Conservation (phyloP, 1,140 invertebrate genomes). For the Lepidotrigona ventralis region DNA sequence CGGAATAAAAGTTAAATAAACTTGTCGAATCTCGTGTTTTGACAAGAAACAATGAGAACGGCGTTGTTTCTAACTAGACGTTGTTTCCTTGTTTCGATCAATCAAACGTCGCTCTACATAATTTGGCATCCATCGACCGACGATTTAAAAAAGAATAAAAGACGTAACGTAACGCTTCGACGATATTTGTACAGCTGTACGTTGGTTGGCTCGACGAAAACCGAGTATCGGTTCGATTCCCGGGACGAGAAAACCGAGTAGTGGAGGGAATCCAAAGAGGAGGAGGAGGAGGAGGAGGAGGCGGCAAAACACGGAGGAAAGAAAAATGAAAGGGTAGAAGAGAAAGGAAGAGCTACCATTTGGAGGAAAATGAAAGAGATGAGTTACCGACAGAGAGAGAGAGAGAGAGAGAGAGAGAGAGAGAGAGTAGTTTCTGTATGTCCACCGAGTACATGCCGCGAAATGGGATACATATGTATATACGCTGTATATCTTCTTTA, state of each 20-base stretch:
- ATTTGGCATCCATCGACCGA: neutral
- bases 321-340: slow-evolving; percentile 12
- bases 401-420: neutral
- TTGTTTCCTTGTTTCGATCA: neutral
- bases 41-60: too few species aligned
- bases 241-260: neutral
- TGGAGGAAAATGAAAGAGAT: slow-evolving; percentile 4
- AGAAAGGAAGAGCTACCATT: slow-evolving; percentile 7
- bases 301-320: slow-evolving; percentile 10
- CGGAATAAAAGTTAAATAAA: too few species aligned
- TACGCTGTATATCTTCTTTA: slow-evolving; percentile 78
- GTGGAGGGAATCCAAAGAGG: neutral
- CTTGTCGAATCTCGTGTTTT: too few species aligned
- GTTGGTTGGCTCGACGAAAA: neutral
- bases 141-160: neutral
- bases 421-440: slow-evolving; percentile 65
- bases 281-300: slow-evolving; percentile 7
- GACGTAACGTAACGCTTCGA: neutral
- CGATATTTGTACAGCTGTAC: neutral
- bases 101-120: neutral
- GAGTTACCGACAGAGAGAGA: neutral
- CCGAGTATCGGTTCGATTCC: neutral
- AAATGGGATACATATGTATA: slow-evolving; percentile 73
- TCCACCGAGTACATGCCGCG: slow-evolving; percentile 73
- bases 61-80: neutral